Evolutionary conservation across 1,140 invertebrate species (phyloP), one percentile per base, ranked within the genome.

Genomic region (Oncopodura yosiiana): DNA sequence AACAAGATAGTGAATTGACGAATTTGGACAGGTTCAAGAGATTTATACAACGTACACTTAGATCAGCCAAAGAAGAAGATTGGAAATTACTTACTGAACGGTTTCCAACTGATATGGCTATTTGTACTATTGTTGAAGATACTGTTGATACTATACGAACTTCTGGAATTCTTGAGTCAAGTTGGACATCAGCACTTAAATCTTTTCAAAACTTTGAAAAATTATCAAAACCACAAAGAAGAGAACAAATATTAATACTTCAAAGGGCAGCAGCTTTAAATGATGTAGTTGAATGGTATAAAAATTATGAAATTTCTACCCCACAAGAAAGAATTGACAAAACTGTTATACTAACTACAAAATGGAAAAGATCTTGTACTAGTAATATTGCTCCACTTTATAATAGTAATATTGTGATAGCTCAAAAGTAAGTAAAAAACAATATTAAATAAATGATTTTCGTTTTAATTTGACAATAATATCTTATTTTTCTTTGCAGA

Each of bases 371-470:
- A 0, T 56, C 39, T 14, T 29, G 36, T 29, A 46, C n/a, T 18
- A 24, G 27, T 21, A 12, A 3, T 19, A 5, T 16, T n/a, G 30
- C 24, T 3, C 34, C 46, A 3, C 37, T 60, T 8, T 16, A 4
- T 2, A 56, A 39, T 45, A 32, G 36, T 0, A 50, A 61, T 34
- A 19, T 49, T 0, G 29, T 57, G 21, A 43, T 53, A 18, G 45
- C 53, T 12, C 48, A 61, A 45, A 53, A 44, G 54, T 60, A 53
- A 42, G 4, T 18, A 16, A n/a, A n/a, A n/a, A n/a, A n/a, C n/a
- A n/a, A n/a, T 43, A 9, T 41, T 43, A 32, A 26, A 44, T 53
- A 12, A 11, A 34, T 34, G 30, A 42, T 50, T 36, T 41, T 8
- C 16, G 19, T 26, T 43, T 50, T 8, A 39, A 36, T 45, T 37